Percentiles rank a stretch among this genome's conserved stretches.
phyloP scores from a whole-genome alignment of 2,888 invertebrate genomes.

The Crocallis elinguaria region DNA sequence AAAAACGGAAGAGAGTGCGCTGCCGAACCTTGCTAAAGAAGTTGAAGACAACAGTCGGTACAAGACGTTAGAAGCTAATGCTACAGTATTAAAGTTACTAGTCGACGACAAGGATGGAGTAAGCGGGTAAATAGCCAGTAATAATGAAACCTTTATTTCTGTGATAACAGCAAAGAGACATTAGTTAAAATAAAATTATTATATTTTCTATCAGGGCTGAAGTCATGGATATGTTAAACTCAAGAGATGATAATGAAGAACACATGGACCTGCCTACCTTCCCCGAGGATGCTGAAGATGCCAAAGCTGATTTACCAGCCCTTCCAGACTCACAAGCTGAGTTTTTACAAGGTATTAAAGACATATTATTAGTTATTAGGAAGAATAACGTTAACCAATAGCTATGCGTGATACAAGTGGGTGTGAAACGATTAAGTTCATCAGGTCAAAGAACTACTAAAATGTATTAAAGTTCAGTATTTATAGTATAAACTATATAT shows the following conservation, averaged over 20 bases:
- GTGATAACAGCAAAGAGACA: too few species aligned
- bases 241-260: slow-evolving; percentile 68
- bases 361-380: not conserved
- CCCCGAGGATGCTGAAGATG: slow-evolving; percentile 70
- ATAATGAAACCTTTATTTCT: not conserved
- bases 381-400: not conserved
- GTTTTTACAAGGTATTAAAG: slow-evolving; percentile 69
- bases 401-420: slow-evolving; percentile 11
- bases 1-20: slow-evolving; percentile 50
- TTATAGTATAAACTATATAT: not conserved
- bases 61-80: slow-evolving; percentile 78
- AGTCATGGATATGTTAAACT: slow-evolving; percentile 81
- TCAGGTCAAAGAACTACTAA: slow-evolving; percentile 25
- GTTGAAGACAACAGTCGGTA: slow-evolving; percentile 80
- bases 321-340: slow-evolving; percentile 71
- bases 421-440: slow-evolving; percentile 28
- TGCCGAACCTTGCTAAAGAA: slow-evolving; percentile 68
- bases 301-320: slow-evolving; percentile 56
- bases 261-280: slow-evolving; percentile 72
- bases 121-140: slow-evolving; percentile 59
- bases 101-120: slow-evolving; percentile 78
- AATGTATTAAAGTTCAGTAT: slow-evolving; percentile 15
- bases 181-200: not conserved
- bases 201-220: slow-evolving; percentile 59
- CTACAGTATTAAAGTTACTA: slow-evolving; percentile 72